Percentiles rank a stretch among this genome's conserved stretches.
These are phyloP conservation scores for Plodia interpunctella DNA, from an alignment of 1,140 invertebrate genomes.

Conservation along the genomic window DNA sequence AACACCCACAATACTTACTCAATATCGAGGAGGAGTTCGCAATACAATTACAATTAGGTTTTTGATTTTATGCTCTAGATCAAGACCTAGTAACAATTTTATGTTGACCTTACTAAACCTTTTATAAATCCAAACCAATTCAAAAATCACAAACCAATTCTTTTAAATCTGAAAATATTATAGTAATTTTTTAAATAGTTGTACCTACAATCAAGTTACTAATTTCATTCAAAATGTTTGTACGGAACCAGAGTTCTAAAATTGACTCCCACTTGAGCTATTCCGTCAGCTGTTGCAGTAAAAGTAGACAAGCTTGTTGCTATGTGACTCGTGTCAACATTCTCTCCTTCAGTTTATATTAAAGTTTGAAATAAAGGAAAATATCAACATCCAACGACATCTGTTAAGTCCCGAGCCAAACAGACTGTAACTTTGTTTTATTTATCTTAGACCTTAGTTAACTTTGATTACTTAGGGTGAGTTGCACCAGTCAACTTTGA, in stretches of 20 bases:
- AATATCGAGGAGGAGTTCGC: too few species aligned
- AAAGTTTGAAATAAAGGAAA: conserved; percentile 8
- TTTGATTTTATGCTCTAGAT: too few species aligned
- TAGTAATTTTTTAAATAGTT: too few species aligned
- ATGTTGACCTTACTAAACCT: too few species aligned
- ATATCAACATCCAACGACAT: neutral
- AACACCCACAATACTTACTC: too few species aligned
- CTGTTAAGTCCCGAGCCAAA: neutral
- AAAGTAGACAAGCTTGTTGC: neutral
- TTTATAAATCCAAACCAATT: too few species aligned
- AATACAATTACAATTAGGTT: too few species aligned
- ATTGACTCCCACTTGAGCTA: neutral
- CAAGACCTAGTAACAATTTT: too few species aligned
- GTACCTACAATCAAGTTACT: neutral
- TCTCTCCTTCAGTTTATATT: conserved; percentile 3
- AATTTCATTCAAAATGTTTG: neutral
- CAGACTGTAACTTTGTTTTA: neutral
- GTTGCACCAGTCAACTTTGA: too few species aligned
- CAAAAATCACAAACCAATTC: too few species aligned
- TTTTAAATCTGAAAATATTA: too few species aligned
- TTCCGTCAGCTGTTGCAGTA: neutral
- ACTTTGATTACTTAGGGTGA: too few species aligned
- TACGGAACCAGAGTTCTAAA: neutral
- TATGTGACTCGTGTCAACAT: conserved; percentile 2
- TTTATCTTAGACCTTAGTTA: neutral